Evolutionary conservation across 2,797 vertebrate species (phyloP), one percentile per base, ranked within the genome.

Genomic region (Platyrinchus mystaceus): DNA sequence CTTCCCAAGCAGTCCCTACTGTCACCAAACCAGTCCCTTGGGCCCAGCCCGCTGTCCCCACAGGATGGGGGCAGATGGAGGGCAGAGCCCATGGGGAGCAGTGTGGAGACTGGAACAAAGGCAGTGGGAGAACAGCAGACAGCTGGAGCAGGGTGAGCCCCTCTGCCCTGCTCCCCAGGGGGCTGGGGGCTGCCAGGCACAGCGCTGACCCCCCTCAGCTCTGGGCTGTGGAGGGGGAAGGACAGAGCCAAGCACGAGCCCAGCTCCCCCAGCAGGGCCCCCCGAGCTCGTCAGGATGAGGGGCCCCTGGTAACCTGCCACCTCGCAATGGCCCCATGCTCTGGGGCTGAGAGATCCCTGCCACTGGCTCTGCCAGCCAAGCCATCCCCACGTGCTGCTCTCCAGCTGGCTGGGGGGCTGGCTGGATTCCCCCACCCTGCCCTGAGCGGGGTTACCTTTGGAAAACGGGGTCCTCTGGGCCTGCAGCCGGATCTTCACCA

Each of bases 401-500:
- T 0, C 44, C 12, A n/a, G 50, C 56, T 6, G 9, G 55, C 41
- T 23, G 55, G 21, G n/a, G 24, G 3, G 2, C 24, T 7, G 68
- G 32, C 37, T 5, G 8, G 30, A 84, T 92, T 41, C 39, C 22
- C 60, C 64, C 1, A 0, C 30, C 14, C 69, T 24, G 53, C 77
- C 46, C 69, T 0, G 0, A 52, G 64, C 1, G 0, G 39, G 24
- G 62, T 94, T 97, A 99, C 99, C 99, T 96, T 98, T 98, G 73
- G 97, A 90, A 94, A 99, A 97, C 0, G 99, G 97, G 8, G 98
- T 98, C 90, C 98, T 98, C 97, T 99, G 99, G n/a, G 99, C 98
- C 98, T 99, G 99, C 97, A 99, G 97, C 71, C 99, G 97, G 91
- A 99, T 99, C 98, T 99, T 99, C 93, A 99, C 99, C 94, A 99